A percentile compares a stretch with the other conserved stretches of the same genome.
phyloP scores from a whole-genome alignment of 2,888 invertebrate species.

The Malthinus flaveolus region DNA sequence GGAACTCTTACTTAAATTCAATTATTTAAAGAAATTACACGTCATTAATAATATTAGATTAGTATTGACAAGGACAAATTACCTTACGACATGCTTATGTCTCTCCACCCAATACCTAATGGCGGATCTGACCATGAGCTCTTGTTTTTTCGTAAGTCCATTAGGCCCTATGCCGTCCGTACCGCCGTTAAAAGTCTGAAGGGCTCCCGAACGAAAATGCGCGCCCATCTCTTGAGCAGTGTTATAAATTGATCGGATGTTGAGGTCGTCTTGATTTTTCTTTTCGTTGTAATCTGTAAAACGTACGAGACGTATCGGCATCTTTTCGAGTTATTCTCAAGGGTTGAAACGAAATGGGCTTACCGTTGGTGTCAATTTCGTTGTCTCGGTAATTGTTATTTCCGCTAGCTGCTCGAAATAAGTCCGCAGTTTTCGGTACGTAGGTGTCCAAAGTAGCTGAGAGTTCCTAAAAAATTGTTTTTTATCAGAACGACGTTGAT shows the following conservation, averaged over 20 bases:
- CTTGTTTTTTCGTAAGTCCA: conserved; percentile 80
- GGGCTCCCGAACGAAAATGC: conserved; percentile 68
- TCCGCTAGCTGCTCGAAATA: conserved; percentile 63
- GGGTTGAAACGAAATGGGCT: neutral
- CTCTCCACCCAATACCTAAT: conserved; percentile 91
- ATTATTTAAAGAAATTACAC: neutral
- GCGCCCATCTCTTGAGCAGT: conserved; percentile 79
- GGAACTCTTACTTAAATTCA: neutral
- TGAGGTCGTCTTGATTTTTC: conserved; percentile 54
- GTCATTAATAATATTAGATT: neutral
- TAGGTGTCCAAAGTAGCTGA: conserved; percentile 82
- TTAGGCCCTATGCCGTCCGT: conserved; percentile 70
- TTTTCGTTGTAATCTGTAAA: conserved; percentile 51
- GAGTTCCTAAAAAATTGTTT: conserved; percentile 58
- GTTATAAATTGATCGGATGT: conserved; percentile 75
- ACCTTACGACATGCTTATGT: conserved; percentile 88
- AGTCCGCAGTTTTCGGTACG: conserved; percentile 70
- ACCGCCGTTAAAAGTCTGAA: conserved; percentile 63
- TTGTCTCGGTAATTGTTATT: conserved; percentile 48
- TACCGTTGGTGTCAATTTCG: conserved; percentile 42
- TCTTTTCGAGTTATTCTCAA: neutral
- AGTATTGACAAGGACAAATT: conserved; percentile 37
- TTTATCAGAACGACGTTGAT: neutral
- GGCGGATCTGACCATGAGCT: conserved; percentile 81
- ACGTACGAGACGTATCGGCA: neutral